These are phyloP conservation scores for Prionailurus bengalensis DNA, from an alignment of 2,113 vertebrate species.

Conservation along the genomic window DNA sequence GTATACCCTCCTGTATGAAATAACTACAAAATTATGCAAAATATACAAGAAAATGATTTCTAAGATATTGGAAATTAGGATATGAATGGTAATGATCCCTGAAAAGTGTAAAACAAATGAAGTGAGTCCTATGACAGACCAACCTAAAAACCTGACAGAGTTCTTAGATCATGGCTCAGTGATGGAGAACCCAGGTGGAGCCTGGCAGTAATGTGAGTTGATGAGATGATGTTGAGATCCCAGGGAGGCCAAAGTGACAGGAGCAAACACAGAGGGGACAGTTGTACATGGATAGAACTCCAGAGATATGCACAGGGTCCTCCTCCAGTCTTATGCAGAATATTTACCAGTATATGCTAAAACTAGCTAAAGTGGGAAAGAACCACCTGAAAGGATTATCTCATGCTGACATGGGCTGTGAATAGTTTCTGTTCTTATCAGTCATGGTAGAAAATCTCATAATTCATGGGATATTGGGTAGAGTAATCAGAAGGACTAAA, in stretches of 20 bases:
- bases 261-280: not conserved
- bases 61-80: not conserved
- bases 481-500: not conserved
- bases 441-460: not conserved
- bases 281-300: not conserved
- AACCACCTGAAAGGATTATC: not conserved
- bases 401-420: not conserved
- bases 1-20: not conserved
- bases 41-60: not conserved
- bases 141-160: not conserved
- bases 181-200: not conserved
- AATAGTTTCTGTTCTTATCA: not conserved
- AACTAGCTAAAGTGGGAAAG: not conserved
- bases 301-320: not conserved
- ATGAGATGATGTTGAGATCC: not conserved
- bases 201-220: not conserved
- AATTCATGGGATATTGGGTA: not conserved
- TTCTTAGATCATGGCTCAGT: not conserved
- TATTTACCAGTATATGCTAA: not conserved
- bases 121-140: not conserved
- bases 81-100: not conserved
- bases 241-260: not conserved
- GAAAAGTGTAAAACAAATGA: not conserved
- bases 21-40: not conserved
- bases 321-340: not conserved